Base-by-base conservation (phyloP, 2,797 vertebrate species). In the Danionella dracula region DNA sequence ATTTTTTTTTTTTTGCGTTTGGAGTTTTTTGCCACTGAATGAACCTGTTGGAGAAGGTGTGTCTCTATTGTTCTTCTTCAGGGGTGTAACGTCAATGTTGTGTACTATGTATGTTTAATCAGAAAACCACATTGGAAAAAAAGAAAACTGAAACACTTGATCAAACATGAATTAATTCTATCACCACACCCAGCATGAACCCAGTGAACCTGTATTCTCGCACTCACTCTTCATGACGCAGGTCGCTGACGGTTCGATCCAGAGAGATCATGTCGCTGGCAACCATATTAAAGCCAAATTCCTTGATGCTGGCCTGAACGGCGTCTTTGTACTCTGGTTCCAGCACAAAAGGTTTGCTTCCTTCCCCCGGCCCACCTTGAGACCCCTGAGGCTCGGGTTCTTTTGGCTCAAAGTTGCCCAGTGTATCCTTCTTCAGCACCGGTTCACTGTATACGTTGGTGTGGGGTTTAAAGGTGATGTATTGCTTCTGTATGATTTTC, bases 281-380 rank as follows among this genome's bases (percentile, higher is more conserved):
- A 77, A 99, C 97, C 96, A 99, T 99, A 84, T 99, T 99, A 89
- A 99, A 99, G 73, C 97, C 97, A 83, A 97, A 99, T 81, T 99
- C 97, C 78, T 95, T 97, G 82, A 99, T 92, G 85, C 94, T 94
- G 77, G 88, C 88, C 87, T 96, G 94, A 80, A 93, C 56, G 0
- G 92, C 80, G 1, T 96, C 93, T 82, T 97, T 97, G 86, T 96
- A 94, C 77, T 99, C 97, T 35, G 91, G 76, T 74, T 94, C 94
- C 75, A 99, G 87, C 72, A 95, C 80, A 74, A 94, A 93, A 2
- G 92, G 82, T 82, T 96, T 94, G 0, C 91, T 93, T 58, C 85
- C 93, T 77, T 99, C 96, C 78, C 97, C 97, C 17, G 94, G 94
- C 56, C 97, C 96, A 10, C 74, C 86, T 5, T 82, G 88, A 58